Percentiles rank a stretch among this genome's conserved stretches.
Conservation (phyloP, 2,113 vertebrate species). For the Corythornis cristatus region DNA sequence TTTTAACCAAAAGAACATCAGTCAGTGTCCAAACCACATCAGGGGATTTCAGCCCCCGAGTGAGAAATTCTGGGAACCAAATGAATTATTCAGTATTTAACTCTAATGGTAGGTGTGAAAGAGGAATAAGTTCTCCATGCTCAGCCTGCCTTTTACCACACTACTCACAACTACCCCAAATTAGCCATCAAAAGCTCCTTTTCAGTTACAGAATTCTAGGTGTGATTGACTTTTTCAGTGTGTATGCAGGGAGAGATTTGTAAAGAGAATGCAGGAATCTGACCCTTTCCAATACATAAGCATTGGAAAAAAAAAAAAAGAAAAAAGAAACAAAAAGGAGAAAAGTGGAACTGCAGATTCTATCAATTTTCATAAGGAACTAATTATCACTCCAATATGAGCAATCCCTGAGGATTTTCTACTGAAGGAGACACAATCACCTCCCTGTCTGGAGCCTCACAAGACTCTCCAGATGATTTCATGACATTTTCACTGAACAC, state of each 20-base stretch:
- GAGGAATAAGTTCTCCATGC: background rate
- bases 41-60: background rate
- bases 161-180: background rate
- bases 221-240: background rate
- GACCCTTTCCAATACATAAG: background rate
- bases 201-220: background rate
- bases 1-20: background rate
- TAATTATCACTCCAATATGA: background rate
- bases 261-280: background rate
- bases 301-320: background rate
- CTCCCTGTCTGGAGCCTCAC: background rate
- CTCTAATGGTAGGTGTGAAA: background rate
- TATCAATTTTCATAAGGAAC: background rate
- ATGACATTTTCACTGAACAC: background rate
- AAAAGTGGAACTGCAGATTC: background rate
- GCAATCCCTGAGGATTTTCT: background rate
- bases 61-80: background rate
- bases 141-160: background rate
- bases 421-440: background rate
- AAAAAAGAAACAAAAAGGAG: rapidly evolving
- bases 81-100: background rate
- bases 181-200: background rate
- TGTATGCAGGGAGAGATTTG: background rate
- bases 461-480: background rate
- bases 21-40: background rate